Base-by-base conservation (phyloP, 1,140 invertebrate species). In the Drosophila subobscura region DNA sequence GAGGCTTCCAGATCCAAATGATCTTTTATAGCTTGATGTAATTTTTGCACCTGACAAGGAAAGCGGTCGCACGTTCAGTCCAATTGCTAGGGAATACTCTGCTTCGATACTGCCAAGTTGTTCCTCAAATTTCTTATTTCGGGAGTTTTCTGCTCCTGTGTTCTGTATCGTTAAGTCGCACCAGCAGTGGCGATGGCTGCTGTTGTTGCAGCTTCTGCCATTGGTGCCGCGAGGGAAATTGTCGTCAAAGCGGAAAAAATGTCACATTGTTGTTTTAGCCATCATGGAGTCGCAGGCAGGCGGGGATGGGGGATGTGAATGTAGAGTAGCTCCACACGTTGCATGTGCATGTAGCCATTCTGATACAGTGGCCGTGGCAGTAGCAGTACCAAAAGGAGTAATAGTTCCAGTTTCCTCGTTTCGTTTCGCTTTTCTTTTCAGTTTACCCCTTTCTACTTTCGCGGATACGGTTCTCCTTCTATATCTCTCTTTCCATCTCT, bases 221-320 rank as follows among this genome's bases (percentile, higher is more conserved):
- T 79, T 72, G 78, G 54, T 71, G 81, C 77, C 81, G 81, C 83
- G 81, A 81, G 81, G 81, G 81, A 86, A 86, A 86, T 86, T 88
- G 83, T 88, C 74, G 83, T 86, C 81, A 86, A 86, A 86, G 83
- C 68, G 78, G 53, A 86, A 86, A 79, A 86, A 86, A 81, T 81
- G 77, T 88, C 74, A 88, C 77, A 81, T 81, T 88, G 81, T 86
- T 86, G 83, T 86, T 88, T 70, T 85, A 85, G 73, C 64, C 67
- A 60, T 46, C 63, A 76, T 61, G 72, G 57, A 64, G 71, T 60
- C 7, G 55, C 12, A 46, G 23, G 47, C 47, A 5, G 47, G 66
- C 37, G 23, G 44, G 14, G 29, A 37, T 37, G 14, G 40, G 37
- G 42, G 37, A n/a, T 33, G 29, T 29, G 55, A 49, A 37, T 27